Percentiles rank a stretch among this genome's conserved stretches.
phyloP scores from a whole-genome alignment of 2,113 vertebrate species.

The Grammomys surdaster region DNA sequence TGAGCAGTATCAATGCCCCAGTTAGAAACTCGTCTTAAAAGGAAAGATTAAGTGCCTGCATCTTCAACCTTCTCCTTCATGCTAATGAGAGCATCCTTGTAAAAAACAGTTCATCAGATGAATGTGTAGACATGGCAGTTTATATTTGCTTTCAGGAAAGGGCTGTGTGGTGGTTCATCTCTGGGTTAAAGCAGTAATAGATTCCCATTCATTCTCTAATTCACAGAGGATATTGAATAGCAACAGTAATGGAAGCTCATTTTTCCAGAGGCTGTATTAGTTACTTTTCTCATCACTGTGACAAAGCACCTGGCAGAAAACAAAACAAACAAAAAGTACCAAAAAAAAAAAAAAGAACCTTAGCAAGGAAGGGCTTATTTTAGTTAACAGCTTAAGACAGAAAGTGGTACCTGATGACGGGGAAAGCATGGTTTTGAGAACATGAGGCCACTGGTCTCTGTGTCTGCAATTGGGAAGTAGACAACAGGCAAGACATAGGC shows the following conservation, averaged over 20 bases:
- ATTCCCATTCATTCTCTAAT: neutral
- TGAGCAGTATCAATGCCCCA: neutral
- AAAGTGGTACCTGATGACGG: neutral
- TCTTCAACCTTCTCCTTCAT: neutral
- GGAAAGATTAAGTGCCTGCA: neutral
- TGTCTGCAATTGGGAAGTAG: neutral
- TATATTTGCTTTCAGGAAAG: neutral
- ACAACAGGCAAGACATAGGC: neutral
- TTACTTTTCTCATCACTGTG: neutral
- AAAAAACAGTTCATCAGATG: neutral
- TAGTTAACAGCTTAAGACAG: neutral
- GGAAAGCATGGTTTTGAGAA: neutral
- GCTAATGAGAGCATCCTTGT: neutral
- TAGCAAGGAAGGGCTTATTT: neutral
- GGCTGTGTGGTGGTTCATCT: neutral
- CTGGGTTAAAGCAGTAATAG: neutral
- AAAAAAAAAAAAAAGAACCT: neutral
- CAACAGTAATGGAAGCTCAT: neutral
- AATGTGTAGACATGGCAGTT: conserved; percentile 7
- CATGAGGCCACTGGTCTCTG: neutral
- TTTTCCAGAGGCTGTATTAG: neutral
- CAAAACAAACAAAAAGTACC: neutral
- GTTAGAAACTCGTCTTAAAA: neutral
- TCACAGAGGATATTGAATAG: neutral
- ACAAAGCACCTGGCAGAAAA: neutral